Evolutionary conservation across 2,888 invertebrate species (phyloP).

Genomic region (Elmis aenea): DNA sequence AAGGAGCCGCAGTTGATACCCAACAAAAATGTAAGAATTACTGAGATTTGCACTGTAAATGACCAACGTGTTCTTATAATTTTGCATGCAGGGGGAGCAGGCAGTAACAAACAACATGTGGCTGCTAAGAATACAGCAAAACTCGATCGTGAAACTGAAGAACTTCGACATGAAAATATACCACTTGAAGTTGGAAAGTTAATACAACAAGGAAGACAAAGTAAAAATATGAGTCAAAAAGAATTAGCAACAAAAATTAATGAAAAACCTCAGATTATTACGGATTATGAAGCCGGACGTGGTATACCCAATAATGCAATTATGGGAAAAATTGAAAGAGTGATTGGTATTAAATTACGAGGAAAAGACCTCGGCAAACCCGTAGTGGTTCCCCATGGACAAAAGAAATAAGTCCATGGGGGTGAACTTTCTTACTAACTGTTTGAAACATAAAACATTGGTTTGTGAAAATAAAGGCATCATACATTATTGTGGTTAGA

Average conservation of each 20-base stretch:
- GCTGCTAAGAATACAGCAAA: constrained; percentile 97
- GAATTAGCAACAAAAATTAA: constrained; percentile 97
- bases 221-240: constrained; percentile 94
- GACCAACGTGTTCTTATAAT: constrained; percentile 1
- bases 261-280: constrained; percentile 95
- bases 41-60: too few species aligned
- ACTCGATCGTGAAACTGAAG: constrained; percentile 97
- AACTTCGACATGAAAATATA: constrained; percentile 88
- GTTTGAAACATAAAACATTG: too few species aligned
- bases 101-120: constrained; percentile 93
- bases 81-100: constrained; percentile 72
- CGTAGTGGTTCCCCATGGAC: too few species aligned
- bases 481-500: too few species aligned
- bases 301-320: constrained; percentile 97
- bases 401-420: too few species aligned
- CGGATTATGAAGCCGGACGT: constrained; percentile 95
- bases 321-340: constrained; percentile 92
- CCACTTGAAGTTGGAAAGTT: constrained; percentile 85
- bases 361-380: too few species aligned
- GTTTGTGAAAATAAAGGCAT: too few species aligned
- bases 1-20: constrained; percentile 89
- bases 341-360: constrained; percentile 88
- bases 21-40: constrained; percentile 81
- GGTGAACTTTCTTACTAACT: too few species aligned
- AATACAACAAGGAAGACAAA: constrained; percentile 93